Percentiles rank a stretch among this genome's conserved stretches.
Evolutionary conservation across 1,140 invertebrate species (phyloP).

Genomic region (Centruroides vittatus): DNA sequence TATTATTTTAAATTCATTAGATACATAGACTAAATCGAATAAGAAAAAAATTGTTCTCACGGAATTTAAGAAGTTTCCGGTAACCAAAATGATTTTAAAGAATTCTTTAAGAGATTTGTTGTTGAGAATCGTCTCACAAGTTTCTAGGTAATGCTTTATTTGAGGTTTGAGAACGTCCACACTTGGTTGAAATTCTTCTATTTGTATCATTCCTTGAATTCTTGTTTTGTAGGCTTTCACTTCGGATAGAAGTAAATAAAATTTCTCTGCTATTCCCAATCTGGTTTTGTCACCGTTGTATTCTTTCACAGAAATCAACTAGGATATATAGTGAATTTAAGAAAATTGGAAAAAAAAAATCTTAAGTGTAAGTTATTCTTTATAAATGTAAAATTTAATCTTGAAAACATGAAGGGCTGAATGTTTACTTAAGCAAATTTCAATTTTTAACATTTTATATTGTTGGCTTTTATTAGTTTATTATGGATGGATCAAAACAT

Average conservation of each 20-base stretch:
- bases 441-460: no score
- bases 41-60: slow-evolving; percentile 33
- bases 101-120: slow-evolving; percentile 70
- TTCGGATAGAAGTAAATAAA: slow-evolving; percentile 66
- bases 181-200: slow-evolving; percentile 85
- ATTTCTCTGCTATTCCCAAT: slow-evolving; percentile 80
- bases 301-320: slow-evolving; percentile 65
- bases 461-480: no score
- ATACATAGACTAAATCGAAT: not conserved
- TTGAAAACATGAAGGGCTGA: no score
- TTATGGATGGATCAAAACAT: no score
- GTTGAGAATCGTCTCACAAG: slow-evolving; percentile 66
- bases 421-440: no score
- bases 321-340: not conserved
- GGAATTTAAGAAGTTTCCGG: slow-evolving; percentile 87
- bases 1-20: not conserved
- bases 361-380: no score
- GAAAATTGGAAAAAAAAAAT: no score
- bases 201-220: slow-evolving; percentile 80
- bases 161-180: slow-evolving; percentile 80
- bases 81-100: slow-evolving; percentile 78
- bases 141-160: slow-evolving; percentile 77
- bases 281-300: slow-evolving; percentile 67
- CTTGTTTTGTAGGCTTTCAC: slow-evolving; percentile 69
- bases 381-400: no score